Conservation (phyloP, 2,113 vertebrate species). For the Cryptomyrus ogoouensis region DNA sequence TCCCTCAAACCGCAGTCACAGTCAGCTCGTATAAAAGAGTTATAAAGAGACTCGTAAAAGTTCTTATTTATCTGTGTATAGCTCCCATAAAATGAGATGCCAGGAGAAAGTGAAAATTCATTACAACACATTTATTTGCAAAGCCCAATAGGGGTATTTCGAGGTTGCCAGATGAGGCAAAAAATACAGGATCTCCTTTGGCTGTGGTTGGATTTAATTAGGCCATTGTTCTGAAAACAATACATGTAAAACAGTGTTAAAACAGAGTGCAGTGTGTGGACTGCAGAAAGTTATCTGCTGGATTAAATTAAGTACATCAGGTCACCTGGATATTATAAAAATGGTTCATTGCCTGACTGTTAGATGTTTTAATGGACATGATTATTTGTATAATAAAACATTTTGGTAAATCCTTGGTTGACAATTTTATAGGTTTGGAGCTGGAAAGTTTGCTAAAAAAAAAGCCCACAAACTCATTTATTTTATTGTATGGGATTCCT, state of each 20-base stretch:
- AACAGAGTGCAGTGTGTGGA: background rate
- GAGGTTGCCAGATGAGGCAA: background rate
- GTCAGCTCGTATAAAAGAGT: background rate
- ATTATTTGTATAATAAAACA: background rate
- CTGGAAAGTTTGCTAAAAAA: background rate
- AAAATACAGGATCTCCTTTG: background rate
- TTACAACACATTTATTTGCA: constrained; percentile 5
- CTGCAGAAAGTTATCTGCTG: background rate
- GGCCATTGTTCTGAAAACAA: background rate
- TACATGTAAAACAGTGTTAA: background rate
- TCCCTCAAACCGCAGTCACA: background rate
- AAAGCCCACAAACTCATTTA: background rate
- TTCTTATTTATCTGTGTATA: background rate
- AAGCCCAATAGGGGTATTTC: background rate
- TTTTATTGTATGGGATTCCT: background rate
- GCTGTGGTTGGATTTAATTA: background rate
- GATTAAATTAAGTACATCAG: background rate
- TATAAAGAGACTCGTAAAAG: background rate
- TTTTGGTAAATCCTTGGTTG: background rate
- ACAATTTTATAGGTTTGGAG: background rate
- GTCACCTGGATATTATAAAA: background rate
- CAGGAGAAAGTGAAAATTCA: constrained; percentile 2
- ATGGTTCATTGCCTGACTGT: background rate
- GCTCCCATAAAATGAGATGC: background rate
- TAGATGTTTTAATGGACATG: background rate